Evolutionary conservation across 1,140 invertebrate genomes (phyloP).

Genomic region (Coptotermes formosanus): DNA sequence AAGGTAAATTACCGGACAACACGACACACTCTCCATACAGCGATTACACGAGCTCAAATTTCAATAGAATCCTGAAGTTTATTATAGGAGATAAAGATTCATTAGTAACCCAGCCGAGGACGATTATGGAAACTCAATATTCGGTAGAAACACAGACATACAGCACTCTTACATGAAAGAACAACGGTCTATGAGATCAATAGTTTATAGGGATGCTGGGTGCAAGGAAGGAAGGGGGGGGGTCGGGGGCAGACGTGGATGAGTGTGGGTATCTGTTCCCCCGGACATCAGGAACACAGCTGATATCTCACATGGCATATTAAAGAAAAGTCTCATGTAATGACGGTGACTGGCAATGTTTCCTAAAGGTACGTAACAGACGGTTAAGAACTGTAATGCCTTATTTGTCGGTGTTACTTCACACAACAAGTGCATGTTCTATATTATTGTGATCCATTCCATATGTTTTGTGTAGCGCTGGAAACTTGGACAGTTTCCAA

Average conservation of each 20-base stretch:
- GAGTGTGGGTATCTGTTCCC: neutral
- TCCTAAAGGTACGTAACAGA: neutral
- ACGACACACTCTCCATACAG: too few species aligned
- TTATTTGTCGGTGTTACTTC: neutral
- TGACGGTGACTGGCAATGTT: neutral
- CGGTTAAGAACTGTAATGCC: neutral
- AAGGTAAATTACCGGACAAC: too few species aligned
- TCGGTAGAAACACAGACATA: neutral
- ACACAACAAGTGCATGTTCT: neutral
- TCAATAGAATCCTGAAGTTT: too few species aligned
- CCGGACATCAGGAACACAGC: neutral
- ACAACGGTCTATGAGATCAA: neutral
- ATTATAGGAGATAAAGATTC: too few species aligned
- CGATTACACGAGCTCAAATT: too few species aligned
- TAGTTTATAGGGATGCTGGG: neutral
- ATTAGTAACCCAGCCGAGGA: too few species aligned
- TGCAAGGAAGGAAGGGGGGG: neutral
- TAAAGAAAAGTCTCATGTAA: neutral
- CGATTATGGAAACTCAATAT: too few species aligned
- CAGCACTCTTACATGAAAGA: neutral
- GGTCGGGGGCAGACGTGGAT: neutral
- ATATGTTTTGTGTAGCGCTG: neutral
- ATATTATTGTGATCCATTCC: neutral
- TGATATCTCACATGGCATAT: neutral
- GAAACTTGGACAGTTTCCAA: neutral